Conservation (phyloP, 2,113 vertebrate genomes). For the Polypterus senegalus region DNA sequence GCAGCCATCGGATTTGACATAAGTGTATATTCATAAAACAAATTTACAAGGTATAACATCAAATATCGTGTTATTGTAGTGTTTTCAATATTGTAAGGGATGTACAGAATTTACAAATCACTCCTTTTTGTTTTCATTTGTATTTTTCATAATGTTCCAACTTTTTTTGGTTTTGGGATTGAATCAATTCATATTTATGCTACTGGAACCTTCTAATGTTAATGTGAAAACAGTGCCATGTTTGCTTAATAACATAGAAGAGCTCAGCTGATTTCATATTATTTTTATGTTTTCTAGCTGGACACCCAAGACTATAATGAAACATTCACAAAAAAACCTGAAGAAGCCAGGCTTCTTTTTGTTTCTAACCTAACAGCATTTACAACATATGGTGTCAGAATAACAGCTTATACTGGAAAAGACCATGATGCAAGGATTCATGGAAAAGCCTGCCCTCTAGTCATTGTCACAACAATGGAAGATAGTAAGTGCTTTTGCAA, state of each 20-base stretch:
- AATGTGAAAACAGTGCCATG: not conserved
- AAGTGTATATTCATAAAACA: no score
- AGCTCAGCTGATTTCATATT: not conserved
- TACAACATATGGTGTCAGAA: conserved; percentile 66
- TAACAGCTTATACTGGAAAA: conserved; percentile 74
- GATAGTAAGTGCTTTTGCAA: conserved; percentile 50
- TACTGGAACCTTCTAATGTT: not conserved
- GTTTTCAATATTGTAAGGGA: no score
- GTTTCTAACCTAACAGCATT: conserved; percentile 73
- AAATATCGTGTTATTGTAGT: no score
- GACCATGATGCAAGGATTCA: conserved; percentile 44
- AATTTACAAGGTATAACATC: no score
- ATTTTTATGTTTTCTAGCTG: conserved; percentile 44
- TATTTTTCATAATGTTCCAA: not conserved
- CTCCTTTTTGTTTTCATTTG: not conserved
- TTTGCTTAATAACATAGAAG: not conserved
- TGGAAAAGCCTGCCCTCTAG: conserved; percentile 59
- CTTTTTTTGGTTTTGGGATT: not conserved
- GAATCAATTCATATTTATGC: not conserved
- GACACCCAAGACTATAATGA: conserved; percentile 56
- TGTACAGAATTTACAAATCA: not conserved
- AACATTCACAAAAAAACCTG: conserved; percentile 52
- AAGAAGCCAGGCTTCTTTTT: conserved; percentile 55
- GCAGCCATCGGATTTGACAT: no score
- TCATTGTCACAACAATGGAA: conserved; percentile 70